Base-by-base conservation (phyloP, 1,140 invertebrate species). In the Zaprionus lachaisei region DNA sequence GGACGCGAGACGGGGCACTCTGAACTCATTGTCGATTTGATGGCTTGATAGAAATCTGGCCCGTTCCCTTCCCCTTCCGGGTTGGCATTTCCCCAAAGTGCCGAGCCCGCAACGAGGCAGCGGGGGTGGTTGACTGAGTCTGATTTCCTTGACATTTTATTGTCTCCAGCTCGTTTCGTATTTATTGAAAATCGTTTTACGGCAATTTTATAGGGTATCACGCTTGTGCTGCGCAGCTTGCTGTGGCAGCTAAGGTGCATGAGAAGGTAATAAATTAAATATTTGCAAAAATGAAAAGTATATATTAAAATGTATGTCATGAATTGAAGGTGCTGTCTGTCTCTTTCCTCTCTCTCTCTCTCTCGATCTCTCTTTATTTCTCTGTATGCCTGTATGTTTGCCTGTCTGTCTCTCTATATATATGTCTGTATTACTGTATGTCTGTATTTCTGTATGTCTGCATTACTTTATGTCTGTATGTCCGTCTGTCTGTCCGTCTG, bases 41-140 rank as follows among this genome's bases (percentile, higher is more conserved):
- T 90, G 85, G 85, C 85, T 90, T 90, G 85, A 90, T 90, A 91
- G 82, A 79, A 81, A 90, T 91, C 86, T 69, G 66, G 66, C 61
- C 9, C 31, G 31, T 34, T 3, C 37, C n/a, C n/a, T 41, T 20
- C 41, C 24, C 31, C 2, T 17, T n/a, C 26, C 9, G n/a, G 22
- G 15, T 17, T n/a, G 11, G 15, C 26, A 56, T 28, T 15, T 28
- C 56, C 56, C 56, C 28, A 31, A 49, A 37, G 20, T 14, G 28
- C 62, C 22, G 47, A 47, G 62, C 17, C 57, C 44, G 62, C 9
- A 26, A 57, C 54, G 38, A 12, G n/a, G 7, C 7, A 44, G 57
- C n/a, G 63, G 11, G 64, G 54, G 17, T 55, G 71, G 60, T 68
- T 76, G 77, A 66, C 69, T 47, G 41, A 84, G 78, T 64, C 60